These are phyloP conservation scores for Lasioglossum zephyrum DNA, from an alignment of 2,888 invertebrate species.

Conservation along the genomic window DNA sequence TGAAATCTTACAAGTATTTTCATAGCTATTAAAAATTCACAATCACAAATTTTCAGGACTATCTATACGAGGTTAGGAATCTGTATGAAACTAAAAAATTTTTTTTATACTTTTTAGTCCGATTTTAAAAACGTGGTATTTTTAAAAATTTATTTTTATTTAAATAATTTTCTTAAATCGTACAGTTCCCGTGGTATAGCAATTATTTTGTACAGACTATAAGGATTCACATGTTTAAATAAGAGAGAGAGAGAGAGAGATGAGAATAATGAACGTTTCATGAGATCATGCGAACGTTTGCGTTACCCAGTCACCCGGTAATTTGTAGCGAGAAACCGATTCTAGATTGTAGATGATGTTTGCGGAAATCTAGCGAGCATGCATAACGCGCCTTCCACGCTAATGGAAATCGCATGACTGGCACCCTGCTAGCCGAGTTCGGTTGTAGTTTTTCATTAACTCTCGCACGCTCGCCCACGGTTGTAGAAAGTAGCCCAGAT, in stretches of 20 bases:
- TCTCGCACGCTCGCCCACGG: conserved; percentile 62
- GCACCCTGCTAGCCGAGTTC: conserved; percentile 20
- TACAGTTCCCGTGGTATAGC: too few species aligned
- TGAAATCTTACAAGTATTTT: too few species aligned
- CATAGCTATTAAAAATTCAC: too few species aligned
- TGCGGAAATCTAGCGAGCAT: conserved; percentile 28
- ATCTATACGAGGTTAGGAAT: too few species aligned
- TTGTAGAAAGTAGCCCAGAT: conserved; percentile 76
- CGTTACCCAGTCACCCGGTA: not conserved
- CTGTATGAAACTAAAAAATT: too few species aligned
- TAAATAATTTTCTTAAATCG: too few species aligned
- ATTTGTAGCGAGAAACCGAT: not conserved
- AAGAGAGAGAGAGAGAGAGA: not conserved
- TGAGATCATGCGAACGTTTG: not conserved
- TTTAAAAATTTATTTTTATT: too few species aligned
- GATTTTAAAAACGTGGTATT: too few species aligned
- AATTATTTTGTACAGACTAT: not conserved
- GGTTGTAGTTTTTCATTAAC: conserved; percentile 68
- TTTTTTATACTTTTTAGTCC: too few species aligned
- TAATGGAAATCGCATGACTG: conserved; percentile 29
- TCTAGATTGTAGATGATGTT: not conserved
- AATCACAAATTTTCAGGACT: too few species aligned
- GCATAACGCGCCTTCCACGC: not conserved
- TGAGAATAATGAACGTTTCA: not conserved
- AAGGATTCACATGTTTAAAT: not conserved